Percentiles rank a stretch among this genome's conserved stretches.
These are phyloP conservation scores for Pitta sordida DNA, from an alignment of 2,113 vertebrate species.

Conservation along the genomic window DNA sequence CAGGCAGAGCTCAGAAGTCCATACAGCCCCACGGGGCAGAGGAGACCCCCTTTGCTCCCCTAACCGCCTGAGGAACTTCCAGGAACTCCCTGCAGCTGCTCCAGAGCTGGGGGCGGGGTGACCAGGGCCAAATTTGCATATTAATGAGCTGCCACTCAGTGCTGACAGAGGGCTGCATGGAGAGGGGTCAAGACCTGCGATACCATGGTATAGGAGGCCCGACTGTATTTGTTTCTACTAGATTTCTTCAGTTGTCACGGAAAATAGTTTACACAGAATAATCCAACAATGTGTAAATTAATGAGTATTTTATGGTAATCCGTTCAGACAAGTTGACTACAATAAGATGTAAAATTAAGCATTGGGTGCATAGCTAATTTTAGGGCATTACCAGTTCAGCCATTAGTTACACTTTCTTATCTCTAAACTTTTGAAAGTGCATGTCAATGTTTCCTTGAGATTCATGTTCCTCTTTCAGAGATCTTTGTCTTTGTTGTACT, in stretches of 20 bases:
- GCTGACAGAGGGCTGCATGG: no score
- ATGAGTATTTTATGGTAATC: not conserved
- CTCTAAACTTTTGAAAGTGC: slow-evolving; percentile 42
- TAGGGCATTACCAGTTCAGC: slow-evolving; percentile 16
- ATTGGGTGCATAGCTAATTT: not conserved
- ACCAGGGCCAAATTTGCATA: no score
- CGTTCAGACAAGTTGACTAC: not conserved
- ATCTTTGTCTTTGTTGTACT: not conserved
- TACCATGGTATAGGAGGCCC: no score
- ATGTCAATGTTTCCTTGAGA: slow-evolving; percentile 39
- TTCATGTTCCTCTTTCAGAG: slow-evolving; percentile 34
- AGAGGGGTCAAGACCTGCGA: no score
- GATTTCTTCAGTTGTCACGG: not conserved
- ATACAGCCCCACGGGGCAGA: no score
- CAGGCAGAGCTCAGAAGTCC: no score
- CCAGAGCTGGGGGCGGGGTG: no score
- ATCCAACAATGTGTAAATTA: not conserved
- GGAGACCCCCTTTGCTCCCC: no score
- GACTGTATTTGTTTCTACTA: not conserved
- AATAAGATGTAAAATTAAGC: not conserved
- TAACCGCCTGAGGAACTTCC: no score
- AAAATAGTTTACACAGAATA: not conserved
- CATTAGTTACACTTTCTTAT: slow-evolving; percentile 27
- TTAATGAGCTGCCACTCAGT: no score
- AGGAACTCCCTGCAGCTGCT: no score